Evolutionary conservation across 2,888 invertebrate genomes (phyloP), one percentile per base, ranked within the genome.

Genomic region (Limnephilus rhombicus): DNA sequence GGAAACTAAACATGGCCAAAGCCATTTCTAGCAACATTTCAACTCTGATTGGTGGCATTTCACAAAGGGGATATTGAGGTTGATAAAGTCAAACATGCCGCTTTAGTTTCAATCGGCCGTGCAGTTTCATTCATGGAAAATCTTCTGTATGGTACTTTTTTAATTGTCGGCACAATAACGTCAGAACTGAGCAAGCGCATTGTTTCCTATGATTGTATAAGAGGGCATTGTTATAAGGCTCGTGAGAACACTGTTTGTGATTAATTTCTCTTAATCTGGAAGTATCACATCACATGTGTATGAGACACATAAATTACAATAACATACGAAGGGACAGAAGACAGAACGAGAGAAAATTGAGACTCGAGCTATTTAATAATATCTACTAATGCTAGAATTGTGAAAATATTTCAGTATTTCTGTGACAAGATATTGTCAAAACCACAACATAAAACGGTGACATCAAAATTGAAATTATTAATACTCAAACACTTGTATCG

Each of bases 191-290:
- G 41, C 68, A 68, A n/a, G 24, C n/a, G 68, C 83, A 83, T 83
- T 83, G 83, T 83, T 83, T 24, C 12, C 41, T n/a, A 24, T 34
- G 83, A 83, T 83, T 83, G 83, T 83, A 83, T 83, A 83, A 83
- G 83, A 83, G 83, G 9, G 83, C 37, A 83, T 83, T 83, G 83
- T 83, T 83, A 18, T 34, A 83, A 83, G 41, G 15, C 83, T 18
- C 83, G 37, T 83, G 83, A 37, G 83, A 83, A 83, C 83, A 34
- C 83, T 24, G 83, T 24, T 83, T 37, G 37, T 37, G 41, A 83
- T 83, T 37, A 41, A 18, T 83, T 83, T 83, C 83, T 83, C 83
- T 37, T 83, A 31, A 34, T 83, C 31, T 34, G 41, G 34, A 83
- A 83, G 37, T 83, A 83, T 34, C 68, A n/a, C 83, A 83, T 83